Evolutionary conservation across 2,113 vertebrate species (phyloP).

Genomic region (Apodemus speciosus): DNA sequence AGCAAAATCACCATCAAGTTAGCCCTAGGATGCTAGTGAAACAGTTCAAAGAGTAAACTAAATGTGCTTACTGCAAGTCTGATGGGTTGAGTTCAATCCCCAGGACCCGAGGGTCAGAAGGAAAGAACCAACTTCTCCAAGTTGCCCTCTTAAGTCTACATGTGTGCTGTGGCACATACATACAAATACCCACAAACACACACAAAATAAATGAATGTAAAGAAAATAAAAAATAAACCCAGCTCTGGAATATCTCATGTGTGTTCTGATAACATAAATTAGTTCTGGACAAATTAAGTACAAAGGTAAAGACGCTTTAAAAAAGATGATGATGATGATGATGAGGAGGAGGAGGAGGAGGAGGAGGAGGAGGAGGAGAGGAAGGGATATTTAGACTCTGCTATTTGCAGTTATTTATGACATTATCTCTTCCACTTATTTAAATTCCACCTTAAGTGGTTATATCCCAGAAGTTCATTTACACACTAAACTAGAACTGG

Average conservation of each 20-base stretch:
- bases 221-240: background rate
- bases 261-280: constrained; percentile 40
- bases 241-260: background rate
- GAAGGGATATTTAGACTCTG: background rate
- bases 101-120: background rate
- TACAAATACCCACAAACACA: background rate
- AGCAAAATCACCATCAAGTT: constrained; percentile 35
- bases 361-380: background rate
- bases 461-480: constrained; percentile 11
- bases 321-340: background rate
- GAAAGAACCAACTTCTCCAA: background rate
- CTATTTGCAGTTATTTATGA: background rate
- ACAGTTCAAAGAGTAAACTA: background rate
- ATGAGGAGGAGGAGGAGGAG: no score
- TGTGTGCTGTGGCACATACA: background rate
- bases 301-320: background rate
- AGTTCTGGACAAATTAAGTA: constrained; percentile 25
- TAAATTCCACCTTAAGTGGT: background rate
- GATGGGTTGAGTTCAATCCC: background rate
- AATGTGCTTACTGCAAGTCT: background rate
- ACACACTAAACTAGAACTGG: background rate
- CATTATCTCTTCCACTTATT: constrained; percentile 16
- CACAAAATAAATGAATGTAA: background rate
- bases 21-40: background rate
- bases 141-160: background rate